These are phyloP conservation scores for Eueides isabella DNA, from an alignment of 1,140 invertebrate species.

Conservation along the genomic window DNA sequence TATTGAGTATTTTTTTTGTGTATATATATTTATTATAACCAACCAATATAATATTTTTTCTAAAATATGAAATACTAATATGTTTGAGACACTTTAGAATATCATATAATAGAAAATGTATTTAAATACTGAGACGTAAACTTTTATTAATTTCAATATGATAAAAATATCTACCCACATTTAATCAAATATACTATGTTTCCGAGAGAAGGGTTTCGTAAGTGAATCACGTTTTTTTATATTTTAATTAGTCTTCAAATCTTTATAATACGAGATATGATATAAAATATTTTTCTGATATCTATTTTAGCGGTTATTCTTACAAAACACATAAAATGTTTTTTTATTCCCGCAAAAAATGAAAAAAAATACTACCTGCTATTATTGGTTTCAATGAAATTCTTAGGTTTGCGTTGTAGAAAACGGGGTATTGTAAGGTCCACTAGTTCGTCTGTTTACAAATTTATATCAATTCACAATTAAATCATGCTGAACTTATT, in stretches of 20 bases:
- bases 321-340: conserved; percentile 5
- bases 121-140: too few species aligned
- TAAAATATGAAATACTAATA: too few species aligned
- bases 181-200: background rate
- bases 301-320: background rate
- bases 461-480: conserved; percentile 57
- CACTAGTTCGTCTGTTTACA: conserved; percentile 36
- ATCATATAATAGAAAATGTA: too few species aligned
- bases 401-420: background rate
- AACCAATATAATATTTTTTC: too few species aligned
- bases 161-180: background rate
- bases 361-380: conserved; percentile 24
- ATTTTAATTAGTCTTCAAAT: background rate
- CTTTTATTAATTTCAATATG: background rate
- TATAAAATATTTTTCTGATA: background rate
- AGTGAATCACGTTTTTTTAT: background rate
- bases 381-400: conserved; percentile 11
- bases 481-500: conserved; percentile 54
- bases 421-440: conserved; percentile 3
- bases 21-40: too few species aligned
- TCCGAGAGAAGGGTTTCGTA: background rate
- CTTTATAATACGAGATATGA: background rate
- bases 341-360: background rate
- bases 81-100: too few species aligned
- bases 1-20: too few species aligned